Evolutionary conservation across 2,113 vertebrate species (phyloP).

Genomic region (Smithornis capensis): DNA sequence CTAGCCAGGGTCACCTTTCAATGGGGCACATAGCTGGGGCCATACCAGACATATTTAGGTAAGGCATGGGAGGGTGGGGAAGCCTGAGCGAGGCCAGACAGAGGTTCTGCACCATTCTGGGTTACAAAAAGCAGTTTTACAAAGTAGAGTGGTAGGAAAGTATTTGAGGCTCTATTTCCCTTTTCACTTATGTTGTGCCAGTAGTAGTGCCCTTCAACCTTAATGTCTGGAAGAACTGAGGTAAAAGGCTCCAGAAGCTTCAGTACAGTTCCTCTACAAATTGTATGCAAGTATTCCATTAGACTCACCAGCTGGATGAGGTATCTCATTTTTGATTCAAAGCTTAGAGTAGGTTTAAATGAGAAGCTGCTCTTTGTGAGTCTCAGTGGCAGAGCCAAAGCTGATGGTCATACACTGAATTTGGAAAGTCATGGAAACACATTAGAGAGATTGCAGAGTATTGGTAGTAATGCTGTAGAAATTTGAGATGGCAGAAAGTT

Average conservation of each 20-base stretch:
- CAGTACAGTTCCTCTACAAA: background rate
- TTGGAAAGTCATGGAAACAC: background rate
- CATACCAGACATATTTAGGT: background rate
- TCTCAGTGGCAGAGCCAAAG: background rate
- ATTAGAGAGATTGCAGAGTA: background rate
- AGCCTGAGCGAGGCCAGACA: accelerated
- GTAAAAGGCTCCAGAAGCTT: background rate
- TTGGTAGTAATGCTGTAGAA: background rate
- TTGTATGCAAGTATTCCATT: background rate
- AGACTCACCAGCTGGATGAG: accelerated
- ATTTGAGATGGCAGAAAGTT: background rate
- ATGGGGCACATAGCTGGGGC: background rate
- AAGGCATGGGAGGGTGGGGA: background rate
- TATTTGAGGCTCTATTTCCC: background rate
- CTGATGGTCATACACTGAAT: background rate
- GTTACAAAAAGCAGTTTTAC: background rate
- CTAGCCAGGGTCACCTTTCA: too few relatives aligned
- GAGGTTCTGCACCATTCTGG: background rate
- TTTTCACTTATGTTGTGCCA: background rate
- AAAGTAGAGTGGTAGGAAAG: background rate
- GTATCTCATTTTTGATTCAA: background rate
- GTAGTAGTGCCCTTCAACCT: background rate
- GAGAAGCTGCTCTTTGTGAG: background rate
- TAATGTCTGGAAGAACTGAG: background rate
- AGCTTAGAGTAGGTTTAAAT: background rate